These are phyloP conservation scores for Hemitrygon akajei DNA, from an alignment of 2,797 vertebrate species.

Conservation along the genomic window DNA sequence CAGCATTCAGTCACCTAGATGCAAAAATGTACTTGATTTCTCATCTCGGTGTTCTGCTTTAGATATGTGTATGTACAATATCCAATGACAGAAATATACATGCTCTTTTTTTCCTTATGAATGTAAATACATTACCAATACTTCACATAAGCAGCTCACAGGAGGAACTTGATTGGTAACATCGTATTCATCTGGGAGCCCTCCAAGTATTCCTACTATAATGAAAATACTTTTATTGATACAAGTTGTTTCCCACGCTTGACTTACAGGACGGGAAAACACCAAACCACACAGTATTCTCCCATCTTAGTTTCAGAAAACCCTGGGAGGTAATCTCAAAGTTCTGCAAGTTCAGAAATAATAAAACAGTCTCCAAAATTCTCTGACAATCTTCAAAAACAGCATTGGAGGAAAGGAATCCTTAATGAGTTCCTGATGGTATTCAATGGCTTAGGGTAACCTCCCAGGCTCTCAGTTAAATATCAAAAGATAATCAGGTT, in stretches of 20 bases:
- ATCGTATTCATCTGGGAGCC: background rate
- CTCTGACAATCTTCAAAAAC: background rate
- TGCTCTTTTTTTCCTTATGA: background rate
- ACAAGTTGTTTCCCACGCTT: slow-evolving; percentile 10
- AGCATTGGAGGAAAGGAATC: background rate
- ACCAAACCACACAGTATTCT: slow-evolving; percentile 1
- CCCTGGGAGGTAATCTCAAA: slow-evolving; percentile 9
- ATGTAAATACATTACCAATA: background rate
- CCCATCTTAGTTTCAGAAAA: background rate
- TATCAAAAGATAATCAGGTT: background rate
- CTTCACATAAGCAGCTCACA: background rate
- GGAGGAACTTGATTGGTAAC: background rate
- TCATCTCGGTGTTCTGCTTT: background rate
- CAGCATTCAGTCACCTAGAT: background rate
- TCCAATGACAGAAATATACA: background rate
- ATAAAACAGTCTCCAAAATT: background rate
- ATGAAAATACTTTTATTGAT: background rate
- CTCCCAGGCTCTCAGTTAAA: background rate
- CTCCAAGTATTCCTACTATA: background rate
- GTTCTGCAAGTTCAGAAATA: slow-evolving; percentile 3
- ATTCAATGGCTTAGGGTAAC: background rate
- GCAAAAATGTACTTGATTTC: background rate
- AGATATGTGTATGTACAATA: no score
- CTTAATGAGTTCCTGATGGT: no score
- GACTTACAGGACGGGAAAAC: background rate